Evolutionary conservation across 1,140 invertebrate genomes (phyloP), one percentile per base, ranked within the genome.

Genomic region (Periplaneta americana): DNA sequence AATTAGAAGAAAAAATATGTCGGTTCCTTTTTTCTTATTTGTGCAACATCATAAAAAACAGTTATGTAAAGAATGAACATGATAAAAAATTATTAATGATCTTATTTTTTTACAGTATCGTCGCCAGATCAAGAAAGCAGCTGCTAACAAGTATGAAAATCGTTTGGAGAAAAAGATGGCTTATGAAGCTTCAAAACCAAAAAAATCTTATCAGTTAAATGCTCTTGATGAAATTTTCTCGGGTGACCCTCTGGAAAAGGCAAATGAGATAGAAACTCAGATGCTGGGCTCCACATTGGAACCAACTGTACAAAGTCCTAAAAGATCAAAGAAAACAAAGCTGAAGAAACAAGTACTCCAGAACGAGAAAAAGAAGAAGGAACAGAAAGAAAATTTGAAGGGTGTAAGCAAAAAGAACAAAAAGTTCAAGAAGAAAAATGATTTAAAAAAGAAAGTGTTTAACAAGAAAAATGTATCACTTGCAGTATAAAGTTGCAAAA

Each of bases 151-250:
- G 86, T 98, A 97, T 87, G 89, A 94, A 32, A 93, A 94, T 82
- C 91, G 93, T 84, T 88, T 97, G 39, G 92, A 96, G 84, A 93
- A 95, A 83, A 97, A 97, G 88, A 90, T 93, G 34, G 88, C 92
- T n/a, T 91, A 92, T 84, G 91, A 94, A 85, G 91, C 91, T 8
- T 93, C 92, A 13, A 93, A 91, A 85, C 95, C 95, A 8, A 91
- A 93, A 84, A 89, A 91, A 80, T 92, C 93, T 2, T 96, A 96
- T 85, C 86, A 91, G 18, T 84, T 91, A 2, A 90, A 93, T 85
- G 90, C 92, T 3, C 85, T 91, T n/a, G 91, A 94, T 86, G 92
- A 93, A 74, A 90, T 94, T 78, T 94, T 94, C 82, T 87, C 91
- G 84, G 90, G 90, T 37, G 90, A 93, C 85, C 86, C 77, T 28